These are phyloP conservation scores for Cryptus armator DNA, from an alignment of 2,888 invertebrate genomes.

Conservation along the genomic window DNA sequence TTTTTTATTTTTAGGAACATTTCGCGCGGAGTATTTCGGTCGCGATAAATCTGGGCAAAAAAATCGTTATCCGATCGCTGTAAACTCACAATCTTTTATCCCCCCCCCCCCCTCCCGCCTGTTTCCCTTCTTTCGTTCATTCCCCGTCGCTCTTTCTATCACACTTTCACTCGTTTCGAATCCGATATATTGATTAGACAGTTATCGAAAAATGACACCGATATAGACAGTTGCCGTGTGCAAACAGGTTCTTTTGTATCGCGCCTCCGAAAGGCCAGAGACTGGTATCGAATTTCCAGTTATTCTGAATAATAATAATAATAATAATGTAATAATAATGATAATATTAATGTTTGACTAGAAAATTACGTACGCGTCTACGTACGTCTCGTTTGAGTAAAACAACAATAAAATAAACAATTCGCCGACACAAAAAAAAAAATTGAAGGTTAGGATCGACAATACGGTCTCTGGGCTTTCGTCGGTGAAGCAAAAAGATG, in stretches of 20 bases:
- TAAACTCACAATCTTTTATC: constrained; percentile 35
- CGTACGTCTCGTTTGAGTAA: background rate
- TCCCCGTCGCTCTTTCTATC: constrained; percentile 4
- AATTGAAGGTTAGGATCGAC: background rate
- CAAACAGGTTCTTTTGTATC: constrained; percentile 81
- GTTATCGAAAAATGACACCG: constrained; percentile 84
- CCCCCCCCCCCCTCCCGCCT: background rate
- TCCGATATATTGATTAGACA: constrained; percentile 80
- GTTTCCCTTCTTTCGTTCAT: background rate
- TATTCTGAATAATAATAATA: background rate
- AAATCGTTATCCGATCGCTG: constrained; percentile 33
- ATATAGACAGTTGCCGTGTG: constrained; percentile 84
- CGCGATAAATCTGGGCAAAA: constrained; percentile 78
- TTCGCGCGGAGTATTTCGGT: constrained; percentile 79
- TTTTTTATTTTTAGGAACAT: constrained; percentile 80
- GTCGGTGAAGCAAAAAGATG: constrained; percentile 43
- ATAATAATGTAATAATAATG: constrained; percentile 7
- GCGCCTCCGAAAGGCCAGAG: constrained; percentile 80
- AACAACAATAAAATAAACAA: constrained; percentile 12
- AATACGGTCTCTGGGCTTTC: constrained; percentile 40
- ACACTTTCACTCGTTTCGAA: constrained; percentile 79
- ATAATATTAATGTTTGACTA: background rate
- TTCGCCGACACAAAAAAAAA: background rate
- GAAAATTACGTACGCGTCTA: background rate
- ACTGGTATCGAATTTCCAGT: constrained; percentile 27